These are phyloP conservation scores for Dunckerocampus dactyliophorus DNA, from an alignment of 2,113 vertebrate genomes.

Conservation along the genomic window DNA sequence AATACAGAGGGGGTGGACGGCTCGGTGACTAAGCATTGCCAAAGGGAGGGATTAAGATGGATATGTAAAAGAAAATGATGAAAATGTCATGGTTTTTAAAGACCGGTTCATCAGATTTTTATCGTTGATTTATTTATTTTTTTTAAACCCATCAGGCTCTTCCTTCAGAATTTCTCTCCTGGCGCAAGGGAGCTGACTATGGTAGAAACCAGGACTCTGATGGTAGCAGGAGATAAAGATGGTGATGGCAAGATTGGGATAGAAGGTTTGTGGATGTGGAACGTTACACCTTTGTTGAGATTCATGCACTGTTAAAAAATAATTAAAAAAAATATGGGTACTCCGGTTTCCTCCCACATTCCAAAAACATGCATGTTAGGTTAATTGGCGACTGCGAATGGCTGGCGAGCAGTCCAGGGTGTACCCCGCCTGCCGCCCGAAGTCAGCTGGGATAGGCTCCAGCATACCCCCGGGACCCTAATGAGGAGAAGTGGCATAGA, in stretches of 20 bases:
- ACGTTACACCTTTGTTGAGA: too few species aligned
- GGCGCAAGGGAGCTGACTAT: conserved; percentile 69
- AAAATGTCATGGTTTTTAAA: not conserved
- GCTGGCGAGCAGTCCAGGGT: too few species aligned
- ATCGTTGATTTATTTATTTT: not conserved
- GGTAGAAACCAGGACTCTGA: conserved; percentile 70
- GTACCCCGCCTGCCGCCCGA: too few species aligned
- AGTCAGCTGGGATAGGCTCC: too few species aligned
- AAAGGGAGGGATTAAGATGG: not conserved
- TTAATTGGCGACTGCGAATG: too few species aligned
- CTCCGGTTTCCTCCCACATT: too few species aligned
- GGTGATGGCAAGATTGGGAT: conserved; percentile 79
- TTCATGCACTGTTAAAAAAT: too few species aligned
- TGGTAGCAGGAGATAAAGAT: conserved; percentile 73
- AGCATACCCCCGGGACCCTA: too few species aligned
- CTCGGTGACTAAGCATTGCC: not conserved
- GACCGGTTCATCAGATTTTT: not conserved
- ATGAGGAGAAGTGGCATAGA: too few species aligned
- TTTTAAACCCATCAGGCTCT: conserved; percentile 53
- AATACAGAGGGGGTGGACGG: conserved; percentile 3
- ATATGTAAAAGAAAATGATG: not conserved
- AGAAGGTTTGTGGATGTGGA: conserved; percentile 59
- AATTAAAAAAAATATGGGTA: too few species aligned
- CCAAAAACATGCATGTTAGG: too few species aligned
- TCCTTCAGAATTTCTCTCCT: conserved; percentile 75